Evolutionary conservation across 1,140 invertebrate species (phyloP).

Genomic region (Microplitis mediator): DNA sequence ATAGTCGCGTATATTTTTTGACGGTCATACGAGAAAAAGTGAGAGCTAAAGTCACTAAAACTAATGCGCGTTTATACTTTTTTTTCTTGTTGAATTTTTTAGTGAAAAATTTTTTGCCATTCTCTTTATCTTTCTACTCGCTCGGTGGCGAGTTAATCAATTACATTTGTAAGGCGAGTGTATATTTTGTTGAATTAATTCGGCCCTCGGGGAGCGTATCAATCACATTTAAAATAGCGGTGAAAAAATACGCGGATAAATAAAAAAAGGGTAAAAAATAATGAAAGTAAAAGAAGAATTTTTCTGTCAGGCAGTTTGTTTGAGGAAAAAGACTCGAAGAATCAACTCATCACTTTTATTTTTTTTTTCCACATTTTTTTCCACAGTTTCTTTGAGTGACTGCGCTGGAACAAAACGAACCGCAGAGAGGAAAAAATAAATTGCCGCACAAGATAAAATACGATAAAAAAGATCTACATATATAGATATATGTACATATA

Average conservation of each 20-base stretch:
- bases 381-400: neutral
- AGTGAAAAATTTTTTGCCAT: constrained; percentile 14
- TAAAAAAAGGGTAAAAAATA: neutral
- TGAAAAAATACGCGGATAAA: neutral
- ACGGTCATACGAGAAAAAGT: neutral
- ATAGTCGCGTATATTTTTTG: constrained; percentile 20
- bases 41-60: constrained; percentile 4
- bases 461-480: neutral
- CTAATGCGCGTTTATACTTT: no score
- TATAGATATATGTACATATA: no score
- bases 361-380: neutral
- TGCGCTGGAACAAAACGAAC: neutral
- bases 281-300: neutral
- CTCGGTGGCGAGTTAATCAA: constrained; percentile 11
- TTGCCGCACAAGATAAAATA: neutral
- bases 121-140: neutral
- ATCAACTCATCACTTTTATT: neutral
- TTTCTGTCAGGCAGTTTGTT: neutral
- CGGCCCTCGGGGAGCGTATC: neutral
- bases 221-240: constrained; percentile 1
- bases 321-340: neutral
- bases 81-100: neutral
- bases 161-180: neutral
- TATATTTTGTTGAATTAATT: constrained; percentile 14
- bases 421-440: neutral